Conservation (phyloP, 2,113 vertebrate species). For the Heterochromis multidens region DNA sequence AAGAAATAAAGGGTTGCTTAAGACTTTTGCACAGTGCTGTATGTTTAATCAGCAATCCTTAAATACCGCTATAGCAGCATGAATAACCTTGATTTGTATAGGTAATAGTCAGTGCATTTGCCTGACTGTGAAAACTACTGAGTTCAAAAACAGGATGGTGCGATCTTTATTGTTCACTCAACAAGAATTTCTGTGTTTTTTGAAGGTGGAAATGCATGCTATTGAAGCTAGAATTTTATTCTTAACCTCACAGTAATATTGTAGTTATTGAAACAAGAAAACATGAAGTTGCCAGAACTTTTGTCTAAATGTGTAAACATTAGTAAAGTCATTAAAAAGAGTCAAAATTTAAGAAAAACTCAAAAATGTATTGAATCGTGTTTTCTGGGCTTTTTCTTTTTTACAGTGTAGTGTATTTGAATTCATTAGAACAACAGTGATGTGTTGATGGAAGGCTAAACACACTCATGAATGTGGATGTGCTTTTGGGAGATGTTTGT, state of each 20-base stretch:
- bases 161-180: neutral
- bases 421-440: neutral
- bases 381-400: neutral
- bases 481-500: neutral
- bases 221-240: neutral
- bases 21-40: neutral
- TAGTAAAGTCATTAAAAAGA: neutral
- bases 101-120: neutral
- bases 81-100: neutral
- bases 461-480: neutral
- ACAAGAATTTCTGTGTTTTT: neutral
- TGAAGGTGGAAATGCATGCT: neutral
- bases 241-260: neutral
- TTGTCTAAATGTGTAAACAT: neutral
- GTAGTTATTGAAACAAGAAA: neutral
- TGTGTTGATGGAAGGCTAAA: neutral
- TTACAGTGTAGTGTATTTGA: neutral
- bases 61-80: too few species aligned
- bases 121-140: neutral
- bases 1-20: neutral
- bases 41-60: too few species aligned
- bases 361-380: neutral
- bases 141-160: neutral
- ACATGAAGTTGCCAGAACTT: neutral
- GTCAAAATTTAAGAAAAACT: rapidly evolving